A percentile compares a stretch with the other conserved stretches of the same genome.
Conservation (phyloP, 30 jellyfish, hydroid and myxozoan genomes). For the Pseudorhiza aurosa region DNA sequence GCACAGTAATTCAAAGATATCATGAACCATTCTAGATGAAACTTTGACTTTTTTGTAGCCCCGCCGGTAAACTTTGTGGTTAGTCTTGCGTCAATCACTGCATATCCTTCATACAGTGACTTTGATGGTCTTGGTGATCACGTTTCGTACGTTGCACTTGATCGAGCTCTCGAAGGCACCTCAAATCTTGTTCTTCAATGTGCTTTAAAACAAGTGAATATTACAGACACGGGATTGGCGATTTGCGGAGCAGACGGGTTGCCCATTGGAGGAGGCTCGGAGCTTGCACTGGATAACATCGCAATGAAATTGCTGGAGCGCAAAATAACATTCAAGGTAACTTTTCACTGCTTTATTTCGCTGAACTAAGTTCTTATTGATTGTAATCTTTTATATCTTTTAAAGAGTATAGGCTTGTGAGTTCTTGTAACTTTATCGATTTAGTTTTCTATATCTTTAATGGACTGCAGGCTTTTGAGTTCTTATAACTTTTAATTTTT, state of each 20-base stretch:
- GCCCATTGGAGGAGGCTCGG: constrained; percentile 30
- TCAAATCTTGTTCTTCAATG: constrained; percentile 50
- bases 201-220: constrained; percentile 16
- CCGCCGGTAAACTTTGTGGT: constrained; percentile 15
- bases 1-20: no score
- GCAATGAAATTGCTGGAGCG: constrained; percentile 24
- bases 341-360: no score
- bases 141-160: constrained; percentile 39
- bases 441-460: no score
- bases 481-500: no score
- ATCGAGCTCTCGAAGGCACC: constrained; percentile 45
- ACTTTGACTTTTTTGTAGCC: constrained; percentile 4
- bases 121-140: constrained; percentile 16
- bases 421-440: no score
- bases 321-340: constrained; percentile 55
- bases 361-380: no score
- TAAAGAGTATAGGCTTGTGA: no score
- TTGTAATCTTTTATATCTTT: no score
- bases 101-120: constrained; percentile 45
- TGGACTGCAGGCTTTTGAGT: no score
- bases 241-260: constrained; percentile 54
- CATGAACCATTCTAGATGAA: background rate
- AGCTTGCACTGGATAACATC: constrained; percentile 3
- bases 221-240: background rate
- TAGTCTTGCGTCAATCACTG: constrained; percentile 13